phyloP scores from a whole-genome alignment of 2,113 vertebrate genomes.

The Fukomys damarensis region DNA sequence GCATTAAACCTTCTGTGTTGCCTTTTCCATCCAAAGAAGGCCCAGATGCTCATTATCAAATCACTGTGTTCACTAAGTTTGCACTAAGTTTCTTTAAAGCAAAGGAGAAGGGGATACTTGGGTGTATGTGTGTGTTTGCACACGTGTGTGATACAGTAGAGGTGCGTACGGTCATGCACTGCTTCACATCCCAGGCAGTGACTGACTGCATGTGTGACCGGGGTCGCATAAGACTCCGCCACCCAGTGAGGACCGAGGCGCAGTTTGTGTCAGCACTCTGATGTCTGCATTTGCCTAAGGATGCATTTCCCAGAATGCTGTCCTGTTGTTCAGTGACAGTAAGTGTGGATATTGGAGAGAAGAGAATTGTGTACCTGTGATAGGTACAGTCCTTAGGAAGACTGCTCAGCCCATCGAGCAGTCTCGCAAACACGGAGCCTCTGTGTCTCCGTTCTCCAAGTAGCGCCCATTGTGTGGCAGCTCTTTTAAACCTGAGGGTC shows the following conservation, averaged over 20 bases:
- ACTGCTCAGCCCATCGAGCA: neutral
- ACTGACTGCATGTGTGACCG: neutral
- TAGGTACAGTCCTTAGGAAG: neutral
- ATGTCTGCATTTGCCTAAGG: neutral
- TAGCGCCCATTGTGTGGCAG: neutral
- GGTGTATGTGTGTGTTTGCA: accelerated
- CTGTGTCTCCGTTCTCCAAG: neutral
- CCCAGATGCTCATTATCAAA: neutral
- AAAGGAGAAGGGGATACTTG: neutral
- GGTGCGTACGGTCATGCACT: neutral
- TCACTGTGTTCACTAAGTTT: neutral
- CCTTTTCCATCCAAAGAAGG: neutral
- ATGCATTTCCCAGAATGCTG: neutral
- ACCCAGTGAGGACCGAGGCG: neutral
- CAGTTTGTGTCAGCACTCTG: no score
- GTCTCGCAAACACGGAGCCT: neutral
- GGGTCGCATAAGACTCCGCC: no score
- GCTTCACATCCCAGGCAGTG: neutral
- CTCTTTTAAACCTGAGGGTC: no score
- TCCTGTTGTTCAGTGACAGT: no score
- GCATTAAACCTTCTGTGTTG: neutral
- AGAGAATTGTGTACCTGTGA: neutral
- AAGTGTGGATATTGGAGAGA: neutral
- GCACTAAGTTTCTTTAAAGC: neutral
- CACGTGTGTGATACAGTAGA: no score